Evolutionary conservation across 1,140 invertebrate genomes (phyloP).

Genomic region (Tetragnatha versicolor): DNA sequence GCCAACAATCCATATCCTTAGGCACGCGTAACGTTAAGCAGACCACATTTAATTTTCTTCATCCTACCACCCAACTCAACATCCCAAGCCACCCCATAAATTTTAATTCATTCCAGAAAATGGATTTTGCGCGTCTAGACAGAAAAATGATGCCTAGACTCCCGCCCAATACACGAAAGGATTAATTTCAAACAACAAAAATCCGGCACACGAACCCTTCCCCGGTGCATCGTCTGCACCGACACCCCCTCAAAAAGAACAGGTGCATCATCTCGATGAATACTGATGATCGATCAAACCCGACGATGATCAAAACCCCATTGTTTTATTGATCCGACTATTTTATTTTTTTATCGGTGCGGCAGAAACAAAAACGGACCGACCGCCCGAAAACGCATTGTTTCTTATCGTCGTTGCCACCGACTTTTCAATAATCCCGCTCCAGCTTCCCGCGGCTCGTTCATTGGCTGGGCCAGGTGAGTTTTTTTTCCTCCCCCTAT

Average conservation of each 20-base stretch:
- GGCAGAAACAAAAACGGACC: conserved; percentile 33
- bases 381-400: conserved; percentile 40
- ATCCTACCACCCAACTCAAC: too few species aligned
- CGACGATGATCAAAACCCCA: conserved; percentile 49
- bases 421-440: conserved; percentile 54
- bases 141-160: too few species aligned
- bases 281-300: conserved; percentile 44
- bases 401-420: conserved; percentile 53
- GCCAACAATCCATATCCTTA: too few species aligned
- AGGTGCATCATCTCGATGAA: conserved; percentile 50
- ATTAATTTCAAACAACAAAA: too few species aligned
- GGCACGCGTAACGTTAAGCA: too few species aligned
- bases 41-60: too few species aligned
- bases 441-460: conserved; percentile 6
- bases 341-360: conserved; percentile 2
- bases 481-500: neutral
- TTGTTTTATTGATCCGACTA: conserved; percentile 32
- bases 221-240: too few species aligned
- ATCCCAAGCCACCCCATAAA: too few species aligned
- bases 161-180: too few species aligned
- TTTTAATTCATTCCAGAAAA: too few species aligned
- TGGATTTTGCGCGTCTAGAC: too few species aligned
- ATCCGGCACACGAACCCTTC: too few species aligned
- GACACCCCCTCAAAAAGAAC: conserved; percentile 2
- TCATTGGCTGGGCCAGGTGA: conserved; percentile 34